Conservation (phyloP, 2,888 invertebrate species). For the Odontocerum albicorne region DNA sequence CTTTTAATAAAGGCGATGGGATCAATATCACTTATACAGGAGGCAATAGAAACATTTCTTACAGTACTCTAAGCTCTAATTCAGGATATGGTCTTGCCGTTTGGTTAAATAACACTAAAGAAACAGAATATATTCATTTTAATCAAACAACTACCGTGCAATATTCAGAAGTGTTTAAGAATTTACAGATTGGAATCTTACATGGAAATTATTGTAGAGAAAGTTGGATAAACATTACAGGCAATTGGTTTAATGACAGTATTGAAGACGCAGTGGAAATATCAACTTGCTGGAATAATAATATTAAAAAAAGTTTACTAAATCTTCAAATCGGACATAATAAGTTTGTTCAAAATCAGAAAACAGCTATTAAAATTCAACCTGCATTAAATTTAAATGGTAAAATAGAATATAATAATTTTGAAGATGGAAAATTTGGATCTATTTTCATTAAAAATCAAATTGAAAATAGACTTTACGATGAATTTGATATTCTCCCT, state of each 20-base stretch:
- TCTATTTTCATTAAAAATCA: constrained; percentile 83
- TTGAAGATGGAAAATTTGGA: constrained; percentile 79
- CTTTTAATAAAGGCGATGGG: constrained; percentile 91
- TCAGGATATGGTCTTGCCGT: constrained; percentile 85
- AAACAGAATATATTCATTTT: constrained; percentile 75
- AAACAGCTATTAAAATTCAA: constrained; percentile 74
- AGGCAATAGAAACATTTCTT: constrained; percentile 89
- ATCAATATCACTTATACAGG: constrained; percentile 95
- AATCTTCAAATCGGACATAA: constrained; percentile 85
- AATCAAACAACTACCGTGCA: constrained; percentile 87
- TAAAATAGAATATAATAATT: constrained; percentile 85
- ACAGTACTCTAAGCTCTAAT: constrained; percentile 84
- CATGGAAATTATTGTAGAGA: constrained; percentile 92
- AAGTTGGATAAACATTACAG: constrained; percentile 87
- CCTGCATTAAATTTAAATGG: constrained; percentile 81
- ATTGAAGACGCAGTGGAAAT: constrained; percentile 78
- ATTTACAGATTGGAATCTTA: constrained; percentile 84
- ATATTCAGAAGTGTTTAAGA: constrained; percentile 84
- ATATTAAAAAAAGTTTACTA: constrained; percentile 54
- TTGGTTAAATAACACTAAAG: constrained; percentile 84
- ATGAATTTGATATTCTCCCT: constrained; percentile 78
- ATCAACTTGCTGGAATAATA: constrained; percentile 77
- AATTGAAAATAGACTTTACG: constrained; percentile 60
- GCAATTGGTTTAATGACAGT: constrained; percentile 85
- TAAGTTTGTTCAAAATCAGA: constrained; percentile 73